Base-by-base conservation (phyloP, 2,797 vertebrate species). In the Aselliscus stoliczkanus region DNA sequence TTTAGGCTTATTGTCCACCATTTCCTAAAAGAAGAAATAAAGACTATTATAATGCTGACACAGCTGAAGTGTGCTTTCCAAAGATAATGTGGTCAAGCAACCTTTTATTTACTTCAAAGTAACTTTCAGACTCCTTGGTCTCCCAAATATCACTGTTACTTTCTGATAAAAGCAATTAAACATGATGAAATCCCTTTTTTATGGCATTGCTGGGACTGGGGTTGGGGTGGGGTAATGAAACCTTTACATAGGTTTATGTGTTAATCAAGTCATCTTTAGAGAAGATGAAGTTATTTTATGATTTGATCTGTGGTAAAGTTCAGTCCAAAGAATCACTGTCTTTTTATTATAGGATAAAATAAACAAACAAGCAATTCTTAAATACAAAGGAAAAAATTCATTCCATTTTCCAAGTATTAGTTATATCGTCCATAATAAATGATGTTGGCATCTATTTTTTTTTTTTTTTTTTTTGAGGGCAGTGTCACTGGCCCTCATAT, bases 21-120 rank as follows among this genome's bases (percentile, higher is more conserved):
- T 76, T 93, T 95, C 70, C 86, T 83, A 42, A 89, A 94, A 90
- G 72, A 89, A 75, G 25, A 90, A 91, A 50, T 82, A 88, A 52
- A 93, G 21, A 77, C 44, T 3, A 89, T 34, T 58, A 39, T 4
- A 44, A 84, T 34, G 25, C 15, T 20, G 58, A 75, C 8, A 39
- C 3, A 34, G 75, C 6, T 64, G 2, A 80, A 50, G 62, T 37
- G 27, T n/a, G 37, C 37, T 27, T 92, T 56, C 50, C 62, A 58
- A 79, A 85, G 50, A 82, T 54, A 80, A 47, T 21, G 18, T 7
- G 13, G 15, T 44, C 86, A 89, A 80, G 80, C 5, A 31, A 39
- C 4, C 12, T 75, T 89, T 76, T 69, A 23, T 76, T 77, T 70
- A 67, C 42, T 73, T 81, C 52, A 27, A 29, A 42, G 42, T 23